Base-by-base conservation (phyloP, 2,113 vertebrate species). In the Saiga tatarica region DNA sequence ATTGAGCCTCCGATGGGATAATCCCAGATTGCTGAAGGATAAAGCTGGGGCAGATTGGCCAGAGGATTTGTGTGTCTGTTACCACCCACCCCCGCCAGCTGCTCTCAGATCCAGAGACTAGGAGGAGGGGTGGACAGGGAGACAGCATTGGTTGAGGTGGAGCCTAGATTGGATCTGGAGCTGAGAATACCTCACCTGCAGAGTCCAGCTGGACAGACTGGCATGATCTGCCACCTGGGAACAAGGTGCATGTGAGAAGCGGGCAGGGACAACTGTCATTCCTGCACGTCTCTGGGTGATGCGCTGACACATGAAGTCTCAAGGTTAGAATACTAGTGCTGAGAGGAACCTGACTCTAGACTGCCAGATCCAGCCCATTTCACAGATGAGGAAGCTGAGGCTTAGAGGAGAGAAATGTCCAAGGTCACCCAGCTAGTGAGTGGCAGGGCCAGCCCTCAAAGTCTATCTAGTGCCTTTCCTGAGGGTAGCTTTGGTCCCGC, bases 21-120 rank as follows among this genome's bases (percentile, higher is more conserved):
- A 99, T 98, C 98, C 97, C 92, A 97, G 98, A 98, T 98, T 98
- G 98, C 83, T 17, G 39, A 95, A 36, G 52, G 97, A 95, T 94
- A 95, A 98, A 98, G 60, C 90, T 12, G 62, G 95, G 82, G 60
- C 67, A 90, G 82, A 82, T 30, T 76, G 94, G 97, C n/a, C 4
- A 39, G 81, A 91, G 97, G 97, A 97, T 98, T 96, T 97, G 67
- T 84, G 52, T 55, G 87, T 25, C 47, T n/a, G 28, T 81, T 78
- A 19, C 50, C 64, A 62, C 71, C 33, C 53, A 39, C 36, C 81
- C 36, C 96, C 26, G 57, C 91, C 96, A 98, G 94, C 97, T 98
- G 98, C 97, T 97, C 97, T 95, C 52, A 91, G 92, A 97, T 90
- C 82, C 96, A 82, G 47, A 78, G 89, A 50, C 47, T 67, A 60